Percentiles rank a stretch among this genome's conserved stretches.
phyloP scores from a whole-genome alignment of 2,113 vertebrate species.

The Siniperca knerii region DNA sequence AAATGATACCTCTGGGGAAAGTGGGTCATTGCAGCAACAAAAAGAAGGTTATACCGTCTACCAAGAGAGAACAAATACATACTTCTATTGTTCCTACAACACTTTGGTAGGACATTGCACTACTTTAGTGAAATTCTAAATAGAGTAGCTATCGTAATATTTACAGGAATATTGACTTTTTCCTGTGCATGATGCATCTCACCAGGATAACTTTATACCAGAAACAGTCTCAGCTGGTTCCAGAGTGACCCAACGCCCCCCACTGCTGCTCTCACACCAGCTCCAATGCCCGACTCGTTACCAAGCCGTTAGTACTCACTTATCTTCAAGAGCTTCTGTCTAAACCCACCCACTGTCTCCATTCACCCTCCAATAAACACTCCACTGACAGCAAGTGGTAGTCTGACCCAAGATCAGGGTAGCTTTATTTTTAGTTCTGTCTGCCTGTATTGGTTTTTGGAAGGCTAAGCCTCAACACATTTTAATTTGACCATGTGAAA shows the following conservation, averaged over 20 bases:
- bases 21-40: slow-evolving; percentile 37
- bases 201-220: slow-evolving; percentile 9
- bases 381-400: slow-evolving; percentile 2
- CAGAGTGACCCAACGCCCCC: background rate
- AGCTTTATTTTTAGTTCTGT: background rate
- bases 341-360: slow-evolving; percentile 20
- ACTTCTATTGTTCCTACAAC: slow-evolving; percentile 8
- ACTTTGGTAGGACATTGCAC: background rate
- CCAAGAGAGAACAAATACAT: slow-evolving; percentile 27
- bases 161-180: slow-evolving; percentile 18
- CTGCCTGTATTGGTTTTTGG: background rate
- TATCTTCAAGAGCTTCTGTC: slow-evolving; percentile 56
- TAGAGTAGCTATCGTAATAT: background rate
- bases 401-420: slow-evolving; percentile 32
- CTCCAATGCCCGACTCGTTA: slow-evolving; percentile 55
- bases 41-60: slow-evolving; percentile 17
- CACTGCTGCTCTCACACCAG: slow-evolving; percentile 33
- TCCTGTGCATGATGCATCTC: background rate
- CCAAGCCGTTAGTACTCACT: slow-evolving; percentile 59
- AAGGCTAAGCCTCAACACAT: background rate
- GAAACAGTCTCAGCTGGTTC: slow-evolving; percentile 5
- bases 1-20: slow-evolving; percentile 54
- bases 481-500: slow-evolving; percentile 2
- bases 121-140: slow-evolving; percentile 17
- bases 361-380: slow-evolving; percentile 63